Base-by-base conservation (phyloP, 1,140 invertebrate species). In the Solen grandis region DNA sequence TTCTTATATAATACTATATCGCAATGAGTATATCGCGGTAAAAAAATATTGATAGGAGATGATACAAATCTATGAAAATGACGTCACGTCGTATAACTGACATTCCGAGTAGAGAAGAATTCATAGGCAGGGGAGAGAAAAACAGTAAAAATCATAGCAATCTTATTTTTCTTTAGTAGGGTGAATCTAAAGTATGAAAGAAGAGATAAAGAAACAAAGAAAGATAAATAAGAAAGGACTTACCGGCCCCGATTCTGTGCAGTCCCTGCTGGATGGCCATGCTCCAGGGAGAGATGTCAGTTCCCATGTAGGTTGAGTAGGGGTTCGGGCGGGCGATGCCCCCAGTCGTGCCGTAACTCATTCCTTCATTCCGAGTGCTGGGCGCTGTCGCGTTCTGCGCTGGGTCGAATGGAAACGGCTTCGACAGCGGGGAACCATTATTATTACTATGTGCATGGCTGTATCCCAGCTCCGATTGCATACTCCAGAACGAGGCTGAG, bases 201-300 rank as follows among this genome's bases (percentile, higher is more conserved):
- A n/a, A n/a, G n/a, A n/a, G n/a, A n/a, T n/a, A n/a, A n/a, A n/a
- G n/a, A n/a, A n/a, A n/a, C n/a, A n/a, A n/a, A n/a, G n/a, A 60
- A 14, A 60, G 1, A 60, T 60, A 60, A 10, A 60, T 10, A 8
- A 0, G 27, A 8, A 46, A 13, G 0, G 27, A 59, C 77, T 65
- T n/a, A 80, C 77, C 77, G 31, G 77, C 38, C 13, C 77, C 77
- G 5, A 80, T 80, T 33, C 77, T 60, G 59, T 80, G 77, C 19
- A 80, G 68, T 13, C 77, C 77, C 31, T 80, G 77, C 22, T 80
- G 77, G 19, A 80, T 80, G 25, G 77, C 77, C 77, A 80, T 80
- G 38, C 77, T 80, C 77, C 77, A 80, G 0, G 77, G 77, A 5
- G 77, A 72, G 13, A 80, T 72, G n/a, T 80, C 77, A 31, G 66